Base-by-base conservation (phyloP, 2,888 invertebrate genomes). In the Deladenus siricidicola region DNA sequence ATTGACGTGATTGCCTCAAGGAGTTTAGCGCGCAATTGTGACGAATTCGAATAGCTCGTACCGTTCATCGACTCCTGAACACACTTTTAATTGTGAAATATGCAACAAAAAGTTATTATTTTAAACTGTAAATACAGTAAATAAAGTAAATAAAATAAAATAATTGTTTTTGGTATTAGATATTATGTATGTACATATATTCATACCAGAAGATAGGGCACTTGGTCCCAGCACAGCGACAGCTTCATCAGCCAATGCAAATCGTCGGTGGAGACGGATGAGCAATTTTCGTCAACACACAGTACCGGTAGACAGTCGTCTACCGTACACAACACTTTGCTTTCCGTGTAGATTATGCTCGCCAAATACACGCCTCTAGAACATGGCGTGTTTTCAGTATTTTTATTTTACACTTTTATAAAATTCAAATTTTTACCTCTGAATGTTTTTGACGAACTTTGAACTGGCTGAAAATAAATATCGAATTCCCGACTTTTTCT, bases 231-330 rank as follows among this genome's bases (percentile, higher is more conserved):
- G 0, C 90, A 88, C 80, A 92, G 90, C 0, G 93, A 89, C 42
- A 94, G 87, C 85, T 92, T 93, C 88, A 96, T 90, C 26, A 96
- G 84, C 96, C 96, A 98, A 80, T 94, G 89, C 81, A 92, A 89
- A 81, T 96, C 96, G 63, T 75, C 75, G 58, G 59, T 49, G 2
- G 68, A 55, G 21, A 66, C 54, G 39, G 45, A 45, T 19, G 55
- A 55, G 6, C 29, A 47, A 39, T 55, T 51, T 10, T 68, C 94
- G 80, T 94, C 94, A 53, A 96, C 89, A 83, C 94, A 93, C 74
- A 96, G 88, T 62, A 93, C 89, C 0, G 96, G 96, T 64, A 96
- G 84, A 80, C 90, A 90, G 80, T 98, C 96, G 81, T 96, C 96
- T 73, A 90, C 58, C 39, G 96, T 96, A 60, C 93, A 90, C 73